Base-by-base conservation (phyloP, 2,888 invertebrate genomes). In the Lepas anatifera region DNA sequence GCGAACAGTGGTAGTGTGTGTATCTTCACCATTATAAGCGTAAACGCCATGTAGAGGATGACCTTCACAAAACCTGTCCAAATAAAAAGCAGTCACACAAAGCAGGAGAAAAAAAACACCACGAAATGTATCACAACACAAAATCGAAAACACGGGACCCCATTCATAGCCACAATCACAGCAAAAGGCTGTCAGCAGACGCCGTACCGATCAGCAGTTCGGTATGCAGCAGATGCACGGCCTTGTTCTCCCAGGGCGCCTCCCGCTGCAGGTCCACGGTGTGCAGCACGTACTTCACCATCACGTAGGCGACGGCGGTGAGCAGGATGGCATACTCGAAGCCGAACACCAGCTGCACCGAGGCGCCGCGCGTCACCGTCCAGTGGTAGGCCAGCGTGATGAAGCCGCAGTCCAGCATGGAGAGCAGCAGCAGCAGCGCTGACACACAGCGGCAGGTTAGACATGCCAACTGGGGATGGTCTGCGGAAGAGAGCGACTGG, bases 201-300 rank as follows among this genome's bases (percentile, higher is more conserved):
- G n/a, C n/a, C n/a, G n/a, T 76, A 86, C 97, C 97, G 82, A 98
- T 93, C 48, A 95, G 86, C 70, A 99, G 84, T 81, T 99, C 99
- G 0, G 96, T 93, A 79, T 99, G 98, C 2, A 99, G 83, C 50
- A 99, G 82, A 77, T 95, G 98, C 0, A 98, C 96, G 16, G 98
- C 97, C 81, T 99, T 99, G 80, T 94, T 95, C 80, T 99, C 99
- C 99, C 99, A 99, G 0, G 97, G 97, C 63, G 91, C 92, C 78
- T 98, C 95, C 81, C 89, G 90, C 77, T 90, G 89, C 10, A 95
- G 84, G 78, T 96, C 95, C 72, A 94, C 87, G 4, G 91, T 87
- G 79, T 96, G 95, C 43, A 92, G 82, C 35, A 89, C 82, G 78
- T 95, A 95, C 79, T 99, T 99, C 74, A 97, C 91, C 68, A 89